phyloP scores from a whole-genome alignment of 2,113 vertebrate genomes.

The Garra rufa region DNA sequence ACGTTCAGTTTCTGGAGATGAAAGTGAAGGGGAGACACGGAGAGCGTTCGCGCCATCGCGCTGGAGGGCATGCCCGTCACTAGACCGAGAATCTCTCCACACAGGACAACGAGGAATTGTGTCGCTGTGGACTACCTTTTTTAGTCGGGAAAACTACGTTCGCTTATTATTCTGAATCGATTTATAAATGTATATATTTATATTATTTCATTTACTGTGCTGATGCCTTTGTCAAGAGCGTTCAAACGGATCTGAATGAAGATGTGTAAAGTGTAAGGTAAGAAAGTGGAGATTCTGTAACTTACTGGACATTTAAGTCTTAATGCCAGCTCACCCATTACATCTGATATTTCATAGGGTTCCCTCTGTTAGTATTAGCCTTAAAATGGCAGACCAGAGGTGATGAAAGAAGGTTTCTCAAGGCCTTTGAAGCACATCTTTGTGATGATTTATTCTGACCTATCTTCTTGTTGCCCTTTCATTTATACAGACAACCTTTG shows the following conservation, averaged over 20 bases:
- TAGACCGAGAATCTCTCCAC: not conserved
- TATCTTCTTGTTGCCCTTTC: constrained; percentile 39
- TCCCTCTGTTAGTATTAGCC: constrained; percentile 22
- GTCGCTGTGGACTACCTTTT: not conserved
- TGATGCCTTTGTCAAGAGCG: not conserved
- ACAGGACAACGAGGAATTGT: not conserved
- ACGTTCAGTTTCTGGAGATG: constrained; percentile 15
- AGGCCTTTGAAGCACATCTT: constrained; percentile 43
- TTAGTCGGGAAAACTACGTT: not conserved
- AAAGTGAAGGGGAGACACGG: constrained; percentile 28
- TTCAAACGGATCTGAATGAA: not conserved
- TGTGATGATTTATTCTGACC: constrained; percentile 50
- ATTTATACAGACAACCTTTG: constrained; percentile 28
- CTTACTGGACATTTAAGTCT: constrained; percentile 10
- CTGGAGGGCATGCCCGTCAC: constrained; percentile 21
- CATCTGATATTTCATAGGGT: not conserved
- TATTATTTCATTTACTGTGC: not conserved
- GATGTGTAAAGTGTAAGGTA: constrained; percentile 21
- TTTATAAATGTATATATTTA: not conserved
- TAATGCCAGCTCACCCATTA: not conserved
- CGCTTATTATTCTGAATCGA: not conserved
- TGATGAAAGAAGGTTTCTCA: constrained; percentile 42
- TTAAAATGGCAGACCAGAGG: constrained; percentile 42
- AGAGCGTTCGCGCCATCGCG: constrained; percentile 26
- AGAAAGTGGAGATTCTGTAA: constrained; percentile 10